A percentile compares a stretch with the other conserved stretches of the same genome.
phyloP scores from a whole-genome alignment of 2,113 vertebrate genomes.

The Trochalopteron elliotii region DNA sequence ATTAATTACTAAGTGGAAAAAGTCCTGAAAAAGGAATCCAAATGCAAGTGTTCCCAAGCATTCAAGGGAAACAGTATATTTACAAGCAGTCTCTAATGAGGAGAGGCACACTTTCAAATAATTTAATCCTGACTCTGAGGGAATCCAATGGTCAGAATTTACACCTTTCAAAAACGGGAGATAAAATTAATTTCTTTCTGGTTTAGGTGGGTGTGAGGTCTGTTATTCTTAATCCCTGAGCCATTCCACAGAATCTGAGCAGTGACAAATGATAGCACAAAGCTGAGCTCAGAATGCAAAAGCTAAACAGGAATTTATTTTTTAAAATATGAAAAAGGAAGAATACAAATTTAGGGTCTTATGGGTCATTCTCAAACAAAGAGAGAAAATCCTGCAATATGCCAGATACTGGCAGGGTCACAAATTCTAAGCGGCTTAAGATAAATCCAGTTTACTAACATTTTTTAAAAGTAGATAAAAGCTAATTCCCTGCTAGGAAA shows the following conservation, averaged over 20 bases:
- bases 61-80: not conserved
- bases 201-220: not conserved
- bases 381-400: not conserved
- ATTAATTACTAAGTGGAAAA: slow-evolving; percentile 17
- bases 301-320: not conserved
- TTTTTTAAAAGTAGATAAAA: not conserved
- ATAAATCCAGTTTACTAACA: slow-evolving; percentile 6
- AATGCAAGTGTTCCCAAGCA: not conserved
- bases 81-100: not conserved
- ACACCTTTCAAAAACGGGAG: not conserved
- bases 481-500: not conserved
- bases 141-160: not conserved
- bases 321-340: not conserved
- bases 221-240: not conserved
- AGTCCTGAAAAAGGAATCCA: not conserved
- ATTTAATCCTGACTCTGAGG: not conserved
- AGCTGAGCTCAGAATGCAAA: not conserved
- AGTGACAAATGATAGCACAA: not conserved
- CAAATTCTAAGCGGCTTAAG: slow-evolving; percentile 13
- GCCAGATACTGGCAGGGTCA: not conserved
- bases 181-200: not conserved
- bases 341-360: not conserved
- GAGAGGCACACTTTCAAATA: not conserved
- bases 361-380: not conserved
- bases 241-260: not conserved